Percentiles rank a stretch among this genome's conserved stretches.
Evolutionary conservation across 2,888 invertebrate species (phyloP).

Genomic region (Phymatocera aterrima): DNA sequence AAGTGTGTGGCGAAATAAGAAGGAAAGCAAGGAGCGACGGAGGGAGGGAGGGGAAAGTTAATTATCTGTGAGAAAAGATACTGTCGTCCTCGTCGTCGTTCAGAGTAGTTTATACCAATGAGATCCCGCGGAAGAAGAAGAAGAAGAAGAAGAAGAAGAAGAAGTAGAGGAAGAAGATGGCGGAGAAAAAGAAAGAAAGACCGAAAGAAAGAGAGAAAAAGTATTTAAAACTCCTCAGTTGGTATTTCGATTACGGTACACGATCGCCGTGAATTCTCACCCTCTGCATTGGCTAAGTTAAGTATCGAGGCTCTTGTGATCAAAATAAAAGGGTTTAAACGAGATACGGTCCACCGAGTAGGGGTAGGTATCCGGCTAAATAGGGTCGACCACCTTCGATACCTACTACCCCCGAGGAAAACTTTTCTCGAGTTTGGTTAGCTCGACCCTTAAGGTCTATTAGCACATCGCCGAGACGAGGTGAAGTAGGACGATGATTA

Average conservation of each 20-base stretch:
- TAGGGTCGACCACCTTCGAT: conserved; percentile 14
- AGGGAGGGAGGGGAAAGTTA: background rate
- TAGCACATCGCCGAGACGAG: conserved; percentile 12
- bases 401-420: conserved; percentile 21
- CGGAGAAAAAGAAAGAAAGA: background rate
- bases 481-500: conserved; percentile 11
- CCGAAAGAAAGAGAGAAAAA: background rate
- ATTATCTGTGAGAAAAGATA: conserved; percentile 23
- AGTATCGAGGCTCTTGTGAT: conserved; percentile 27
- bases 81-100: background rate
- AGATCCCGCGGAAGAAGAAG: background rate
- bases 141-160: background rate
- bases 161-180: background rate
- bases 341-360: conserved; percentile 21
- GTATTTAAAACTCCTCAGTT: background rate
- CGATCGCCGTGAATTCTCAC: background rate
- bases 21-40: too few relatives aligned
- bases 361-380: conserved; percentile 33
- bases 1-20: background rate
- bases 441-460: conserved; percentile 25
- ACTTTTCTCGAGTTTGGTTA: conserved; percentile 28
- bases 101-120: background rate
- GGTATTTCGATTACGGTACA: background rate
- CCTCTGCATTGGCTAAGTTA: background rate
- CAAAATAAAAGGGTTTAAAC: conserved; percentile 30